Evolutionary conservation across 2,888 invertebrate species (phyloP), one percentile per base, ranked within the genome.

Genomic region (Metalampra italica): DNA sequence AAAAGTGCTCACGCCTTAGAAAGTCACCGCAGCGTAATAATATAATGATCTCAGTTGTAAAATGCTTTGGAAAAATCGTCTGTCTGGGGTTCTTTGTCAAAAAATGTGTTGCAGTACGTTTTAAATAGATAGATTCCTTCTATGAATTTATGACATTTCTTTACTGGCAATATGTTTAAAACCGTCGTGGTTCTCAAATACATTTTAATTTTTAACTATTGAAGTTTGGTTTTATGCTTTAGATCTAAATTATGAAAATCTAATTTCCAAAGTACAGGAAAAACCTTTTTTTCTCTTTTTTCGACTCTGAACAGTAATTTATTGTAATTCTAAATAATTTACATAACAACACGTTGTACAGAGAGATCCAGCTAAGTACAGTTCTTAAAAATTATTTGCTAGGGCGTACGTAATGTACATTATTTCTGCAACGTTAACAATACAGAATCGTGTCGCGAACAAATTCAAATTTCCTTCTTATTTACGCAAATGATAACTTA

Each of bases 11-110:
- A 60, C 69, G 69, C 76, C 74, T 77, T 67, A 60, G 58, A 61
- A 55, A 67, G 55, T 67, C 68, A 83, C 79, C 80, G 78, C 84
- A 78, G 75, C 87, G 86, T 84, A 65, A 75, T 81, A 80, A 72
- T 83, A 87, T 87, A 87, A 87, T 85, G 87, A 83, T 62, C 72
- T 61, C 57, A 53, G 55, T 51, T 55, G 60, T 66, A 68, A n/a
- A 75, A 71, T 61, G 67, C 64, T 68, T 62, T 63, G 59, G 56
- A 64, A 59, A 56, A 64, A 55, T 57, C 59, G 57, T 56, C 56
- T 60, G 57, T 54, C 49, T 22, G 22, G 54, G 56, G 56, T 56
- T 55, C 14, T 11, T 22, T 15, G 40, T 40, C 14, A 11, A 40
- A 14, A 22, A 15, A 37, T n/a, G 15, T 15, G 14, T 40, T 40